phyloP scores from a whole-genome alignment of 23 tunicate genomes.

The Corella eumyota region DNA sequence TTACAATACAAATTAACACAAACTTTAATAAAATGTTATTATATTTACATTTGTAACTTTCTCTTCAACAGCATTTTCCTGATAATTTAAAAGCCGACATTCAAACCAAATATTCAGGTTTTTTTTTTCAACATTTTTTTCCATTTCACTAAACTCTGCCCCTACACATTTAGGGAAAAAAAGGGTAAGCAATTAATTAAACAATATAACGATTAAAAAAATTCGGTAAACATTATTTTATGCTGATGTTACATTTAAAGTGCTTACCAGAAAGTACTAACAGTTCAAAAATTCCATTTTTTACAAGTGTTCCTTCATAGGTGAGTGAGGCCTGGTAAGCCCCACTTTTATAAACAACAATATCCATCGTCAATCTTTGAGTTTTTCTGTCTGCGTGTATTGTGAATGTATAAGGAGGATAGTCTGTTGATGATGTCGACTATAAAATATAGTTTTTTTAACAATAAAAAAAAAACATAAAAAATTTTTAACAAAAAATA shows the following conservation, averaged over 20 bases:
- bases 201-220: no score
- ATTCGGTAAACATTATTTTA: no score
- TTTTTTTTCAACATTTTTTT: constrained; percentile 30
- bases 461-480: constrained; percentile 1
- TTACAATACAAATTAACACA: no score
- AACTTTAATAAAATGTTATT: no score
- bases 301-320: constrained; percentile 37
- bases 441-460: constrained; percentile 3
- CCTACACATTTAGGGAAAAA: no score
- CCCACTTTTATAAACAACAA: constrained; percentile 35
- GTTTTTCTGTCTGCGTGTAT: not conserved
- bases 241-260: no score
- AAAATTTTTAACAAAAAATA: not conserved
- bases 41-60: no score
- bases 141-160: constrained; percentile 44
- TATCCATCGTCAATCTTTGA: constrained; percentile 2
- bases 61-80: not conserved
- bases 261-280: constrained; percentile 63
- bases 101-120: constrained; percentile 77
- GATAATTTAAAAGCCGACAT: constrained; percentile 19
- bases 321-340: constrained; percentile 53
- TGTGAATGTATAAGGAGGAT: constrained; percentile 30
- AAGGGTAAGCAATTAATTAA: no score
- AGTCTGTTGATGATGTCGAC: constrained; percentile 8
- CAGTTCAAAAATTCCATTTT: constrained; percentile 67